Conservation (phyloP, 2,888 invertebrate species). For the Dryobota labecula region DNA sequence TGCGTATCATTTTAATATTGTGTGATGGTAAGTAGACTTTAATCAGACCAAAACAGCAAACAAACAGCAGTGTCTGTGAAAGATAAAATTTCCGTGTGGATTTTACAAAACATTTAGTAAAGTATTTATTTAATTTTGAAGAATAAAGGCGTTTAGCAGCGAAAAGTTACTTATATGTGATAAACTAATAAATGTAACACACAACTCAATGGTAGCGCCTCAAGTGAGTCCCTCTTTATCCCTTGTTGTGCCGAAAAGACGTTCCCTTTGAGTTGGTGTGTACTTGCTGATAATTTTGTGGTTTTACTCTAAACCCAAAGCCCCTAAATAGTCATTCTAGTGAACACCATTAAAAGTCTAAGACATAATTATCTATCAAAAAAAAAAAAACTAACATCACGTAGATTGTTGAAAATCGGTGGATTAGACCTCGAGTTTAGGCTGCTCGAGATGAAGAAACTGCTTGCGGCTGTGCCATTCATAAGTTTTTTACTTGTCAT, state of each 20-base stretch:
- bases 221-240: too few species aligned
- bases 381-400: neutral
- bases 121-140: neutral
- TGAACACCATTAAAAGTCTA: neutral
- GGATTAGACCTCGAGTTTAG: too few species aligned
- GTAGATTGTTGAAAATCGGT: neutral
- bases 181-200: too few species aligned
- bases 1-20: conserved; percentile 6
- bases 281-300: too few species aligned
- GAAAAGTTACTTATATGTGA: neutral
- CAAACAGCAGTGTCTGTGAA: neutral
- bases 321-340: too few species aligned
- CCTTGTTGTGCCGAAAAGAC: too few species aligned
- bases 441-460: neutral
- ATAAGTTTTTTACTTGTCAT: neutral
- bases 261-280: too few species aligned
- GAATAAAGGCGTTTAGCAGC: neutral
- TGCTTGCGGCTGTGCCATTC: neutral
- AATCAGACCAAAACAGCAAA: conserved; percentile 6
- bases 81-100: neutral
- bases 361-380: neutral
- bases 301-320: too few species aligned
- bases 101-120: neutral
- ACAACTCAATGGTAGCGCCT: too few species aligned
- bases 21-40: conserved; percentile 12